Base-by-base conservation (phyloP, 1,140 invertebrate genomes). In the Dendroctonus ponderosae region DNA sequence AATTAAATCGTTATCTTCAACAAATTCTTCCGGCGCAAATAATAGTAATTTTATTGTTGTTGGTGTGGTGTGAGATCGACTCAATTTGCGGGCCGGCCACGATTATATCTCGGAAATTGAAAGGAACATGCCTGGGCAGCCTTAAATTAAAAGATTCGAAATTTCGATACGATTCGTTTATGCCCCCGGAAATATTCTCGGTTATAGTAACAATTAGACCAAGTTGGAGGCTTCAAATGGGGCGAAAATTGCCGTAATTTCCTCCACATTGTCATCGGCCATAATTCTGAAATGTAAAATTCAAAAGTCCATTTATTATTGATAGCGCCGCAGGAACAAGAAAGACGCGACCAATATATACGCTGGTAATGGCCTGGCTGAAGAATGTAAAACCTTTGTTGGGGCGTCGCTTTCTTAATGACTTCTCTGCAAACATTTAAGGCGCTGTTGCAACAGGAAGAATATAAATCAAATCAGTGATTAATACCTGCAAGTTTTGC, bases 11-110 rank as follows among this genome's bases (percentile, higher is more conserved):
- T 63, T 63, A 63, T 54, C 39, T 53, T 51, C 38, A 6, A 51
- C 46, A 61, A 61, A 61, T 53, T 63, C 50, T 63, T 63, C 61
- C 61, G 61, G 61, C 61, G 54, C 40, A 42, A 48, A 63, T 63
- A 53, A 54, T 54, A 53, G 61, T 63, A 42, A 63, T 63, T 63
- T 53, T 54, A 63, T 43, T 51, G 59, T 63, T 63, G 50, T 63
- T 53, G 40, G 14, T 41, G 38, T 62, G 37, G 48, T 41, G 15
- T 63, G 51, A 46, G 50, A 63, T 43, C 50, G 15, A 26, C 51
- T 44, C 40, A 62, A 62, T 51, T 62, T 51, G 15, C 50, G 50
- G 43, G 11, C 50, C 50, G 50, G 50, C 26, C 43, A 9, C 15
- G 56, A 58, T 58, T 58, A 42, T 44, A 58, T 43, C 56, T 58